Evolutionary conservation across 30 jellyfish, hydroid and myxozoan genomes (phyloP).

Genomic region (Sanderia malayensis): DNA sequence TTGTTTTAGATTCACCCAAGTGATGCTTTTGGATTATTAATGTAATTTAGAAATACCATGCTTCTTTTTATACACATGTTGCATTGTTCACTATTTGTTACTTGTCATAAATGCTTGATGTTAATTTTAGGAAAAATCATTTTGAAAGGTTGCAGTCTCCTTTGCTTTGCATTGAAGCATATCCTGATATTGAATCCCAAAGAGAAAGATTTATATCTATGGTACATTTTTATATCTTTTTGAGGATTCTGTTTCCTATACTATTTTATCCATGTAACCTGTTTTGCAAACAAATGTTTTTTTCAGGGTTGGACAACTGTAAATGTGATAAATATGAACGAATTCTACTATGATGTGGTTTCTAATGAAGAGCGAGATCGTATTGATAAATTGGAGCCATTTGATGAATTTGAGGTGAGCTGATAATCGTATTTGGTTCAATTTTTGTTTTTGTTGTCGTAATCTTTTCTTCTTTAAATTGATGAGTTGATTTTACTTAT

Average conservation of each 20-base stretch:
- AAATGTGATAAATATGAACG: conserved; percentile 83
- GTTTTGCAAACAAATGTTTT: too few species aligned
- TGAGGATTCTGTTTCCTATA: background rate
- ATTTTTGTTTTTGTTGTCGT: too few species aligned
- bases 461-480: too few species aligned
- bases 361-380: conserved; percentile 53
- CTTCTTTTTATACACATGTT: too few species aligned
- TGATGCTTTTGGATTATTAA: conserved; percentile 87
- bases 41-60: too few species aligned
- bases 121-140: conserved; percentile 65
- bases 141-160: conserved; percentile 85
- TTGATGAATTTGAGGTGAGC: conserved; percentile 97
- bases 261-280: background rate
- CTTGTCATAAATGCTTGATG: too few species aligned
- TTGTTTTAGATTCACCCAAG: conserved; percentile 72
- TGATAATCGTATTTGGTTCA: too few species aligned
- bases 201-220: conserved; percentile 27
- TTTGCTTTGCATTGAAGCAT: conserved; percentile 55
- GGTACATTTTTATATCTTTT: conserved; percentile 13
- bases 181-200: conserved; percentile 54
- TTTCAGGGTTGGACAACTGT: conserved; percentile 61
- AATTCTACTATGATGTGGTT: conserved; percentile 44
- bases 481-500: too few species aligned
- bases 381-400: conserved; percentile 59
- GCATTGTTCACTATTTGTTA: too few species aligned